phyloP scores from a whole-genome alignment of 2,797 vertebrate species.

The Etheostoma nigrum region DNA sequence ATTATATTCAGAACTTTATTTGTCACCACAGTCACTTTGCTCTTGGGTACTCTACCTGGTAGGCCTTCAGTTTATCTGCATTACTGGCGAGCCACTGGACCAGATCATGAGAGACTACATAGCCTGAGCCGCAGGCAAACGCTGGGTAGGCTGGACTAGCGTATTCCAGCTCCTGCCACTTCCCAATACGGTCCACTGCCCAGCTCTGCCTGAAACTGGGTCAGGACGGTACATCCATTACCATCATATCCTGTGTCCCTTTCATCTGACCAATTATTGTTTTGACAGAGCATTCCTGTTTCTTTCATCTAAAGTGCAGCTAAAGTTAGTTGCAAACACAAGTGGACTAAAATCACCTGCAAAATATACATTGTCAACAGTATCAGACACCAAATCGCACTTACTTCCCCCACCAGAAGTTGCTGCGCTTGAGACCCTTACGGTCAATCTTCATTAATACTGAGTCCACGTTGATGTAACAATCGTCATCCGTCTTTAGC shows the following conservation, averaged over 20 bases:
- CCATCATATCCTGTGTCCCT: slow-evolving; percentile 28
- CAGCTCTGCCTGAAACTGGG: slow-evolving; percentile 97
- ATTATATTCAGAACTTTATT: not conserved
- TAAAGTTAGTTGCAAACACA: slow-evolving; percentile 21
- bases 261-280: slow-evolving; percentile 9
- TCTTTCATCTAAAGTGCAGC: slow-evolving; percentile 19
- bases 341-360: not conserved
- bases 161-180: slow-evolving; percentile 98
- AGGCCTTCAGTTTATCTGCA: slow-evolving; percentile 91
- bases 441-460: slow-evolving; percentile 91
- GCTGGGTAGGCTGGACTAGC: slow-evolving; percentile 95
- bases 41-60: slow-evolving; percentile 87
- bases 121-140: slow-evolving; percentile 96
- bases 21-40: not conserved
- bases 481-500: slow-evolving; percentile 98
- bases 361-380: slow-evolving; percentile 18
- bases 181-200: slow-evolving; percentile 97
- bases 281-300: slow-evolving; percentile 14
- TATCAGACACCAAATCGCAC: slow-evolving; percentile 63
- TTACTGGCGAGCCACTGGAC: slow-evolving; percentile 95
- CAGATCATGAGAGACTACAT: slow-evolving; percentile 92
- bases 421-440: slow-evolving; percentile 87
- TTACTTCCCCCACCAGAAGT: slow-evolving; percentile 99
- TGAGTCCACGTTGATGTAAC: slow-evolving; percentile 93
- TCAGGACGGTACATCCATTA: slow-evolving; percentile 46